Evolutionary conservation across 2,113 vertebrate genomes (phyloP), one percentile per base, ranked within the genome.

Genomic region (Ammodytes dubius): DNA sequence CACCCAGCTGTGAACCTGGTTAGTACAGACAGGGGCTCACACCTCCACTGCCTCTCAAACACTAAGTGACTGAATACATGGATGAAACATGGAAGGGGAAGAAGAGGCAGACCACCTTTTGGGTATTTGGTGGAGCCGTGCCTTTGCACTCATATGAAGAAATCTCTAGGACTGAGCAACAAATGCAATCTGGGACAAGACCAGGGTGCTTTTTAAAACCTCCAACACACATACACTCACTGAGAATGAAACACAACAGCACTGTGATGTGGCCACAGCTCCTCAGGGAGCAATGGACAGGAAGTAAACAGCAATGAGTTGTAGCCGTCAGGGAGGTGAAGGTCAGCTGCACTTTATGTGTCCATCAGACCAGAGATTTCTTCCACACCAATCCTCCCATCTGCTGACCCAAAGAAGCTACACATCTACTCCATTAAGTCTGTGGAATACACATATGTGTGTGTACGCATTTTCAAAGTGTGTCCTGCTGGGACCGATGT

Each of bases 311-410:
- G n/a, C 59, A 58, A 15, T 43, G 79, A 74, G 63, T 17, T 65
- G 72, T 70, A 56, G 68, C 54, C 43, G 69, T 58, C 63, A 8
- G 59, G 40, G 19, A 78, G 9, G 9, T 68, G 11, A 83, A 90
- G 84, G 86, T 88, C 82, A 85, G 73, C 17, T 3, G 0, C 40
- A 13, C 49, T 73, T 83, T 47, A 74, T 13, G 45, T 17, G 67
- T 76, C 79, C 74, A 2, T 79, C 74, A 79, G 70, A 14, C n/a
- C 39, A 35, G 56, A 70, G 74, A 70, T 0, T 7, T 54, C 47
- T 60, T 75, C 63, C 7, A 5, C 8, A 9, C 39, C 14, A 57
- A 9, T 35, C 53, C 54, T 66, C 61, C 47, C 45, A 68, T 61
- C 72, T 69, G 52, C 68, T 70, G 70, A 75, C 45, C 60, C 13